phyloP scores from a whole-genome alignment of 2,888 invertebrate species.

The Salpingus planirostris region DNA sequence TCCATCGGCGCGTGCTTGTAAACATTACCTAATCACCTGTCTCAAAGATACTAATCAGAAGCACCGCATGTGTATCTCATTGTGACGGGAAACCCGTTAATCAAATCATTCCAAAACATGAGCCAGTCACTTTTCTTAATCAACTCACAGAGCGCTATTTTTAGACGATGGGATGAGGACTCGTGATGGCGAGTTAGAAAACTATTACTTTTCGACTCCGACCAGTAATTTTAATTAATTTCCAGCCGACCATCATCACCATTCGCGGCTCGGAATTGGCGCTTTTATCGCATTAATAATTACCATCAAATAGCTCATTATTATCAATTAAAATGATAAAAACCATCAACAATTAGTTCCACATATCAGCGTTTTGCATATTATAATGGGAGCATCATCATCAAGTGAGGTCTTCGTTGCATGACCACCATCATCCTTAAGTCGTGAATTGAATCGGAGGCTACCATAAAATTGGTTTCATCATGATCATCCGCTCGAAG shows the following conservation, averaged over 20 bases:
- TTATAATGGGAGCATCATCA: not conserved
- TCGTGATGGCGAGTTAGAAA: no score
- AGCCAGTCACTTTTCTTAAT: slow-evolving; percentile 9
- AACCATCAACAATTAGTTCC: not conserved
- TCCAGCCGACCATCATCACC: no score
- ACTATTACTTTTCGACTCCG: no score
- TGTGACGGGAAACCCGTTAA: slow-evolving; percentile 15
- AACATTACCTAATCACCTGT: slow-evolving; percentile 20
- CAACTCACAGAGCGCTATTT: no score
- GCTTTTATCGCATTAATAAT: no score
- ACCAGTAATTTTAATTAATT: no score
- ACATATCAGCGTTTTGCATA: not conserved
- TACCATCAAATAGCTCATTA: not conserved
- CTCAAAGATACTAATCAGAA: slow-evolving; percentile 20
- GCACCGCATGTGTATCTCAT: slow-evolving; percentile 16
- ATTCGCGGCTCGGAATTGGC: no score
- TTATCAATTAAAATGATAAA: not conserved
- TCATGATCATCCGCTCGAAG: slow-evolving; percentile 1
- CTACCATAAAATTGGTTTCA: slow-evolving; percentile 13
- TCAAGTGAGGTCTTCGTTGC: not conserved
- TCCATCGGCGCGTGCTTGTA: slow-evolving; percentile 15
- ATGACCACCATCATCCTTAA: not conserved
- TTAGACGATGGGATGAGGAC: no score
- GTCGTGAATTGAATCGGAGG: slow-evolving; percentile 6
- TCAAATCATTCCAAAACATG: slow-evolving; percentile 12